Conservation (phyloP, 2,113 vertebrate genomes). For the Macrotis lagotis region DNA sequence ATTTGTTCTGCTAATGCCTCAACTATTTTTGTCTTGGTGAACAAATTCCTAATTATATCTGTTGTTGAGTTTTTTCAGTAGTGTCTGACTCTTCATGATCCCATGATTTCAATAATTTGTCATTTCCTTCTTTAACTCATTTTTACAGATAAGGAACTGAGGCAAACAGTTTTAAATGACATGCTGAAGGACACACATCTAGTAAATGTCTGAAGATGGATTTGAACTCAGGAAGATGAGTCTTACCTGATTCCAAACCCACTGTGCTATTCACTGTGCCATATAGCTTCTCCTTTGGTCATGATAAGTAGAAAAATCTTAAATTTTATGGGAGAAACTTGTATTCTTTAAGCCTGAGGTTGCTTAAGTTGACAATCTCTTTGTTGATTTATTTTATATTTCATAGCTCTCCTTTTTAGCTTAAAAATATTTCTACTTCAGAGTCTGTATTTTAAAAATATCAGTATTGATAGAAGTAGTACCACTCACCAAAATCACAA, state of each 20-base stretch:
- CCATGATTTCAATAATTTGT: too few relatives aligned
- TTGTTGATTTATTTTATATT: neutral
- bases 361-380: neutral
- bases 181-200: neutral
- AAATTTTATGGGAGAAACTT: neutral
- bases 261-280: neutral
- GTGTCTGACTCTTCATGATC: neutral
- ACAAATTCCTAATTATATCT: neutral
- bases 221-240: neutral
- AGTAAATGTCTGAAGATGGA: neutral
- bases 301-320: neutral
- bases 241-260: neutral
- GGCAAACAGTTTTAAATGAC: neutral
- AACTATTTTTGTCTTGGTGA: neutral
- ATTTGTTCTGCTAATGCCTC: neutral
- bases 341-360: neutral
- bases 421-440: slow-evolving; percentile 38
- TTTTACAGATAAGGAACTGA: neutral
- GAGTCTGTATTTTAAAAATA: slow-evolving; percentile 32
- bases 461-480: slow-evolving; percentile 20
- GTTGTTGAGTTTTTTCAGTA: neutral
- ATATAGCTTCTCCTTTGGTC: neutral
- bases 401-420: slow-evolving; percentile 37
- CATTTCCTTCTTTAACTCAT: neutral
- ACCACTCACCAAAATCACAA: slow-evolving; percentile 42